Conservation (phyloP, 1,140 invertebrate species). For the Magallana ariakensis region DNA sequence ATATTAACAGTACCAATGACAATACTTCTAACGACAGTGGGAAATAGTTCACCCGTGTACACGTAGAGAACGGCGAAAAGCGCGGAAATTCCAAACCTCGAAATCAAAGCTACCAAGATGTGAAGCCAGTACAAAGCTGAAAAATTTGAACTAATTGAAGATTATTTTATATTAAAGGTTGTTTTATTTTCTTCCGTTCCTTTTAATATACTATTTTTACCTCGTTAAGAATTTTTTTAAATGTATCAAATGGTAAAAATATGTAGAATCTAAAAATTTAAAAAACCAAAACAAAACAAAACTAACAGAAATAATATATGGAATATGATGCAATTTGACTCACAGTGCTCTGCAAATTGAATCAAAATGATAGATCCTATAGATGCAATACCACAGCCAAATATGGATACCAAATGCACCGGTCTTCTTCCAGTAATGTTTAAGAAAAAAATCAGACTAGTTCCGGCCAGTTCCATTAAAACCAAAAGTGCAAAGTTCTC, state of each 20-base stretch:
- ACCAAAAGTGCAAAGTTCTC: slow-evolving; percentile 78
- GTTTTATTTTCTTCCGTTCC: too few relatives aligned
- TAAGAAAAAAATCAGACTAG: slow-evolving; percentile 44
- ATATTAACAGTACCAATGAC: slow-evolving; percentile 77
- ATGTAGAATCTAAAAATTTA: too few relatives aligned
- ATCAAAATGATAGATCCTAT: too few relatives aligned
- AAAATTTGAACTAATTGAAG: slow-evolving; percentile 7
- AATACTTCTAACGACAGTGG: slow-evolving; percentile 88
- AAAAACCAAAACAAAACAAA: too few relatives aligned
- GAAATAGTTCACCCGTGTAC: slow-evolving; percentile 82
- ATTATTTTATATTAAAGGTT: too few relatives aligned
- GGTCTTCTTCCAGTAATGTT: slow-evolving; percentile 53
- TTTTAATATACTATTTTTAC: too few relatives aligned
- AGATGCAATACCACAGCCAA: too few relatives aligned
- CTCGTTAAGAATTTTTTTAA: too few relatives aligned
- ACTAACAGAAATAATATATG: too few relatives aligned
- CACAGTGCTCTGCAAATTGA: too few relatives aligned
- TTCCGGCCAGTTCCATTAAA: slow-evolving; percentile 87
- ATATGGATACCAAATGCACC: slow-evolving; percentile 38
- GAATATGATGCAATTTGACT: too few relatives aligned
- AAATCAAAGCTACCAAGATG: slow-evolving; percentile 44
- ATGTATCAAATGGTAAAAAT: too few relatives aligned
- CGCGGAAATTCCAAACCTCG: slow-evolving; percentile 55
- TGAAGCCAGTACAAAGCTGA: slow-evolving; percentile 48
- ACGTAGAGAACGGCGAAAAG: slow-evolving; percentile 84